phyloP scores from a whole-genome alignment of 1,140 invertebrate species.

The Heterodera carotae region DNA sequence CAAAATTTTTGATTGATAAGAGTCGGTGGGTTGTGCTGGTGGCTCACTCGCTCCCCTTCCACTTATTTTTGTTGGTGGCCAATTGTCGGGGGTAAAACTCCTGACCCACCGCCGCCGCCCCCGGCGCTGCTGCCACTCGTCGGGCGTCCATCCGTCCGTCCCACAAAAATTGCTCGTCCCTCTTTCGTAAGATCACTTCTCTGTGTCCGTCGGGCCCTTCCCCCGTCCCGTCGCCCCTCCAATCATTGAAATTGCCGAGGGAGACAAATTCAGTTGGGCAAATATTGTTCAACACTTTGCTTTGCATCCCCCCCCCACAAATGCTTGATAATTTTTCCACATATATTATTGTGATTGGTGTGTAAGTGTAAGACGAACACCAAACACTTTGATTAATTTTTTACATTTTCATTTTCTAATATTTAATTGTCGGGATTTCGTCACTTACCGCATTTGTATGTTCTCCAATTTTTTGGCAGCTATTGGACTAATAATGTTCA shows the following conservation, averaged over 20 bases:
- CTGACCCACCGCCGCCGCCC: neutral
- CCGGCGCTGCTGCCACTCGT: too few relatives aligned
- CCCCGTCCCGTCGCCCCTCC: neutral
- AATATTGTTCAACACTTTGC: neutral
- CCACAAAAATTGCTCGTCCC: neutral
- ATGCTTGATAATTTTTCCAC: neutral
- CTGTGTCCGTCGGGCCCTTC: neutral
- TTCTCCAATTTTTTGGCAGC: too few relatives aligned
- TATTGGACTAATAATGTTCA: too few relatives aligned
- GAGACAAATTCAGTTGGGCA: neutral
- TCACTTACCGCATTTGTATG: too few relatives aligned
- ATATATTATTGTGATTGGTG: neutral
- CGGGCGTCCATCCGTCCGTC: neutral
- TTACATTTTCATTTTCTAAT: neutral
- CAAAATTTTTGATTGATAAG: neutral
- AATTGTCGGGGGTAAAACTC: neutral
- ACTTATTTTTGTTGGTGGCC: neutral
- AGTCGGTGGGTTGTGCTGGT: too few relatives aligned
- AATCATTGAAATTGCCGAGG: neutral
- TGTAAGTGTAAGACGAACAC: neutral
- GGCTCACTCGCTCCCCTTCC: neutral
- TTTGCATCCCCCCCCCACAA: too few relatives aligned
- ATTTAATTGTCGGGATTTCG: too few relatives aligned
- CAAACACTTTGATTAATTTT: neutral
- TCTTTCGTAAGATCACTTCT: neutral